Evolutionary conservation across 2,888 invertebrate species (phyloP).

Genomic region (Nebria brevicollis): DNA sequence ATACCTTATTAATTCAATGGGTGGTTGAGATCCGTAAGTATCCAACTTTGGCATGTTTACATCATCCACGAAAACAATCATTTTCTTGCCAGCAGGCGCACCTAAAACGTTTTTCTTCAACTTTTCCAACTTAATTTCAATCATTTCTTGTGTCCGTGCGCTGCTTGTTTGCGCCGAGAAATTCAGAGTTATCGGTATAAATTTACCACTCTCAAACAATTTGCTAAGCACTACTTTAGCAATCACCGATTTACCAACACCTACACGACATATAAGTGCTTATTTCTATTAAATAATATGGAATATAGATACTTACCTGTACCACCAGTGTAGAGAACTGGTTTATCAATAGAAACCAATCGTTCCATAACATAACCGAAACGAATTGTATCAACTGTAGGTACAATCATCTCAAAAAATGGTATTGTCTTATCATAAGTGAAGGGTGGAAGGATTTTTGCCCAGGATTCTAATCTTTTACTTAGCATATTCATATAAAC

Average conservation of each 20-base stretch:
- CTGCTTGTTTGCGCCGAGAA: conserved; percentile 94
- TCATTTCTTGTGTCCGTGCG: conserved; percentile 83
- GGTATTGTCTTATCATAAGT: conserved; percentile 74
- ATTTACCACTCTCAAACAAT: conserved; percentile 69
- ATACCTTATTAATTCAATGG: conserved; percentile 86
- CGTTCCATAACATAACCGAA: conserved; percentile 84
- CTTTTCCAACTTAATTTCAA: conserved; percentile 86
- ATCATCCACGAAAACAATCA: conserved; percentile 89
- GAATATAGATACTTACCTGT: conserved; percentile 68
- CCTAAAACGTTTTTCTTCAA: conserved; percentile 82
- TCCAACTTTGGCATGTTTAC: conserved; percentile 91
- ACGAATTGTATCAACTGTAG: conserved; percentile 89
- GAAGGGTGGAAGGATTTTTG: conserved; percentile 80
- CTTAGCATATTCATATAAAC: conserved; percentile 77
- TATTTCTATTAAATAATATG: too few relatives aligned
- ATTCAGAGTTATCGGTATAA: conserved; percentile 82
- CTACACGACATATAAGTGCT: conserved; percentile 59
- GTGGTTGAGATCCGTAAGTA: conserved; percentile 91
- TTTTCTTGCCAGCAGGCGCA: conserved; percentile 83
- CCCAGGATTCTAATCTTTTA: conserved; percentile 81
- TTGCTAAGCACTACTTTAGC: conserved; percentile 78
- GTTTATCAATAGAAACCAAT: conserved; percentile 75
- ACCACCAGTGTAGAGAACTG: conserved; percentile 90
- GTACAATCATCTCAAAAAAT: conserved; percentile 91
- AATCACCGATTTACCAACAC: conserved; percentile 90